Conservation (phyloP, 1,140 invertebrate species). For the Alviniconcha marisindica region DNA sequence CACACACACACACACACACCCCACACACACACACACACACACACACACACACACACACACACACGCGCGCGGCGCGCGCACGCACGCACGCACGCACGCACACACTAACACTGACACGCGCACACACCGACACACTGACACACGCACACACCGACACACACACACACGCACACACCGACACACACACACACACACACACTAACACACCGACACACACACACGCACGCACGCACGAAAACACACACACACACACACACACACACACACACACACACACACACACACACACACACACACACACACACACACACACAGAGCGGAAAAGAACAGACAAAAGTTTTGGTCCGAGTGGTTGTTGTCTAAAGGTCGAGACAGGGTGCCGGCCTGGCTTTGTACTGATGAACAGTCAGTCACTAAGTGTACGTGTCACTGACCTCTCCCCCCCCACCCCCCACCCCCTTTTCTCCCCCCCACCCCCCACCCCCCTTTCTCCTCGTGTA, state of each 20-base stretch:
- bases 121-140: neutral
- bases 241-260: neutral
- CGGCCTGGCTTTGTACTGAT: no score
- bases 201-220: neutral
- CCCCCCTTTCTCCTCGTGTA: no score
- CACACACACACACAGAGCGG: neutral
- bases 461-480: no score
- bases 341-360: no score
- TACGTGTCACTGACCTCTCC: no score
- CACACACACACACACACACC: neutral
- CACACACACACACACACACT: slow-evolving; percentile 12
- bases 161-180: neutral
- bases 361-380: no score
- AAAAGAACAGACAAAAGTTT: neutral
- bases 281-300: slow-evolving; percentile 6
- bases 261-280: neutral
- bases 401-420: no score
- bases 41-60: slow-evolving; percentile 6
- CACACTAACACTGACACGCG: neutral
- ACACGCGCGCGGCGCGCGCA: neutral
- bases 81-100: neutral
- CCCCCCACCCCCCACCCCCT: no score
- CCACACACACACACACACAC: neutral
- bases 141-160: neutral
- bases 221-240: neutral